phyloP scores from a whole-genome alignment of 2,113 vertebrate genomes.

The Anseranas semipalmata region DNA sequence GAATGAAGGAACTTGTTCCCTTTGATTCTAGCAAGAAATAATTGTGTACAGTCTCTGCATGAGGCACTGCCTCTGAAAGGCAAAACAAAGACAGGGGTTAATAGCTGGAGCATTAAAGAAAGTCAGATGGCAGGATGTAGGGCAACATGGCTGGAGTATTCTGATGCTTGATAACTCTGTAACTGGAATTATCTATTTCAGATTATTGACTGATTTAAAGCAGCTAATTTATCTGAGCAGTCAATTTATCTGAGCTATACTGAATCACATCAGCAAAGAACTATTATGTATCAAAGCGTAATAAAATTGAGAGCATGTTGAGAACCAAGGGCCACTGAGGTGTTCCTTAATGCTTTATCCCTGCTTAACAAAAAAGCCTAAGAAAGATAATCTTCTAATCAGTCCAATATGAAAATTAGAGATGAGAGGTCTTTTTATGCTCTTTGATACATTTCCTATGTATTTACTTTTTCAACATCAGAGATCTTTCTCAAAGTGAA shows the following conservation, averaged over 20 bases:
- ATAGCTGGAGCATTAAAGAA: neutral
- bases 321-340: neutral
- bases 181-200: neutral
- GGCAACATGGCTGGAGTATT: neutral
- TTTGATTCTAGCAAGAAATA: neutral
- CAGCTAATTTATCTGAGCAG: conserved; percentile 13
- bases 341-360: neutral
- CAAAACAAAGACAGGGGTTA: neutral
- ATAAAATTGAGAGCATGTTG: neutral
- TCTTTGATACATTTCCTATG: neutral
- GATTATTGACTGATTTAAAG: neutral
- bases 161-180: neutral
- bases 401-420: neutral
- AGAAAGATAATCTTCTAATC: neutral
- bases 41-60: neutral
- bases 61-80: neutral
- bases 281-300: neutral
- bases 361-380: neutral
- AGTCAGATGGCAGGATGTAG: neutral
- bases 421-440: neutral
- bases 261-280: neutral
- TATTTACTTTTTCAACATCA: neutral
- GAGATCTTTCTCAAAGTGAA: neutral
- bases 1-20: neutral
- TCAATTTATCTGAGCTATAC: neutral